Evolutionary conservation across 2,113 vertebrate species (phyloP).

Genomic region (Carollia perspicillata): DNA sequence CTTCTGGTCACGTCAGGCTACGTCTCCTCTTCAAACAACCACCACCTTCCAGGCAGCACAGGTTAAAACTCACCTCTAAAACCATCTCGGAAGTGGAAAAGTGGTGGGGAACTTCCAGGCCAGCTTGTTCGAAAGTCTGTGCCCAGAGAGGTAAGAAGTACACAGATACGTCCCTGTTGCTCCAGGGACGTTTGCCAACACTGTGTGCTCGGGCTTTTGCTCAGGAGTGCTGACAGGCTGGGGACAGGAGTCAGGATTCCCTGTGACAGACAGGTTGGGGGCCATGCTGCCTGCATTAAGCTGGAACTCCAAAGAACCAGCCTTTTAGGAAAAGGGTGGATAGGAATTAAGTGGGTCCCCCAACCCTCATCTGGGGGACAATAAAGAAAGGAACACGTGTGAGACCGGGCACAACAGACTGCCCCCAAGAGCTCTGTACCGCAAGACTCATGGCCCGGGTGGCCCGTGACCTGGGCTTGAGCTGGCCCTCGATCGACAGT

Average conservation of each 20-base stretch:
- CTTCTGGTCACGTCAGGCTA: background rate
- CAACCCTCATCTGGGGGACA: background rate
- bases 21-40: background rate
- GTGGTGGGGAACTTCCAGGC: background rate
- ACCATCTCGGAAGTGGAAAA: background rate
- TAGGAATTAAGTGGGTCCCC: background rate
- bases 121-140: background rate
- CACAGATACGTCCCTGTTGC: background rate
- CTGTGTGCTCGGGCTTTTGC: background rate
- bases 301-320: background rate
- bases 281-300: too few relatives aligned
- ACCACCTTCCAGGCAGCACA: background rate
- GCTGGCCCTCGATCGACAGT: background rate
- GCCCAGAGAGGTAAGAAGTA: background rate
- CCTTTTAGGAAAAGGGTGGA: background rate
- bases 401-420: background rate
- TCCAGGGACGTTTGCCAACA: background rate
- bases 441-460: background rate
- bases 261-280: background rate
- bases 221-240: background rate
- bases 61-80: background rate
- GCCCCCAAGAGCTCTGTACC: background rate
- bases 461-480: background rate
- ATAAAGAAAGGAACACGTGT: background rate
- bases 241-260: background rate